These are phyloP conservation scores for Toxostoma redivivum DNA, from an alignment of 2,113 vertebrate species.

Conservation along the genomic window DNA sequence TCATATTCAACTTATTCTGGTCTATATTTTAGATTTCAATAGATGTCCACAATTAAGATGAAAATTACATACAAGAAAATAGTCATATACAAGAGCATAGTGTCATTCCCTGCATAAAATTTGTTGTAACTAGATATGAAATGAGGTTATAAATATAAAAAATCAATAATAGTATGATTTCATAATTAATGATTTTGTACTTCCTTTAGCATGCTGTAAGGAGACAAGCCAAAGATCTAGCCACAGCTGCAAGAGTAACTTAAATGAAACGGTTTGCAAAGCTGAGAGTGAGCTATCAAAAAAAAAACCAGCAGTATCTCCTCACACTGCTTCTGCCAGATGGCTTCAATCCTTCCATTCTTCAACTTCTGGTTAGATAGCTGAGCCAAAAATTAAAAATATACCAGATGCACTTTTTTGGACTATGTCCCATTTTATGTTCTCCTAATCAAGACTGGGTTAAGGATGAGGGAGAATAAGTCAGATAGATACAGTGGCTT, in stretches of 20 bases:
- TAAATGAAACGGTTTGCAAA: neutral
- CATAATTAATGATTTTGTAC: neutral
- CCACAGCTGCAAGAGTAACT: neutral
- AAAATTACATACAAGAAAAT: neutral
- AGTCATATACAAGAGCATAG: neutral
- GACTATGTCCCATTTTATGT: neutral
- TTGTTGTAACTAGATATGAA: neutral
- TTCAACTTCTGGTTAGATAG: neutral
- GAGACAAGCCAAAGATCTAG: neutral
- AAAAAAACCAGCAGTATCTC: neutral
- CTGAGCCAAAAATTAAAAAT: slow-evolving; percentile 27
- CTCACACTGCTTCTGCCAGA: neutral
- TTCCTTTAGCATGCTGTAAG: neutral
- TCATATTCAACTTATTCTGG: neutral
- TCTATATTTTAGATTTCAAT: neutral
- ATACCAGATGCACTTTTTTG: slow-evolving; percentile 12
- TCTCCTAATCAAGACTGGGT: neutral
- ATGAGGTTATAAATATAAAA: neutral
- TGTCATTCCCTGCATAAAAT: neutral
- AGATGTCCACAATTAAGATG: neutral
- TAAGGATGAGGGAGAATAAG: neutral
- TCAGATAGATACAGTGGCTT: neutral
- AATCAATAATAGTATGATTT: neutral
- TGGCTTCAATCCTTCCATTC: neutral
- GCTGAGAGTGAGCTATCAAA: neutral